Evolutionary conservation across 2,888 invertebrate species (phyloP).

Genomic region (Sepiola atlantica): DNA sequence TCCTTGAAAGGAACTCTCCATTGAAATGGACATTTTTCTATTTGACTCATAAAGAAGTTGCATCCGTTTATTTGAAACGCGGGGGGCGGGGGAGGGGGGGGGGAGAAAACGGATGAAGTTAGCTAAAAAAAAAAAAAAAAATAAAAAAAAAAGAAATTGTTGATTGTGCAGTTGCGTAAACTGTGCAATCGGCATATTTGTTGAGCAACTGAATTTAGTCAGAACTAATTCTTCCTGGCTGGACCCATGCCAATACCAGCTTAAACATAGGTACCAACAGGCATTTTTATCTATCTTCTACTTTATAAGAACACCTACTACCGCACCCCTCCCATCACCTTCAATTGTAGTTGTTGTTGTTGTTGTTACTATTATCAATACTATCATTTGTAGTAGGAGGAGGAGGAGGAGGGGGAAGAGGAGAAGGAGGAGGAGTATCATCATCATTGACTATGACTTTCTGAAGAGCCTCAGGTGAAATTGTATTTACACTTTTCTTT

Average conservation of each 20-base stretch:
- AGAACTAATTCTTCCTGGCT: constrained; percentile 32
- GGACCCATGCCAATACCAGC: background rate
- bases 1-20: background rate
- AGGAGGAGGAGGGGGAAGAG: background rate
- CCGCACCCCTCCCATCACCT: background rate
- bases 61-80: background rate
- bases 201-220: background rate
- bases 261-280: constrained; percentile 15
- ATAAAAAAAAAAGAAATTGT: background rate
- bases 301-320: background rate
- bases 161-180: background rate
- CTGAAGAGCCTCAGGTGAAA: background rate
- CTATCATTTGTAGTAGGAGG: background rate
- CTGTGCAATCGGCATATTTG: background rate
- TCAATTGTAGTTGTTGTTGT: background rate
- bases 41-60: background rate
- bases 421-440: background rate
- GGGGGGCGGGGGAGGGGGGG: too few species aligned
- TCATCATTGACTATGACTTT: background rate
- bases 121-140: background rate
- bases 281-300: background rate
- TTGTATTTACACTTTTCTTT: background rate
- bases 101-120: background rate
- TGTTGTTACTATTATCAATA: background rate
- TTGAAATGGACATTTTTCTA: background rate